Base-by-base conservation (phyloP, 2,113 vertebrate genomes). In the Myiagra hebetior region DNA sequence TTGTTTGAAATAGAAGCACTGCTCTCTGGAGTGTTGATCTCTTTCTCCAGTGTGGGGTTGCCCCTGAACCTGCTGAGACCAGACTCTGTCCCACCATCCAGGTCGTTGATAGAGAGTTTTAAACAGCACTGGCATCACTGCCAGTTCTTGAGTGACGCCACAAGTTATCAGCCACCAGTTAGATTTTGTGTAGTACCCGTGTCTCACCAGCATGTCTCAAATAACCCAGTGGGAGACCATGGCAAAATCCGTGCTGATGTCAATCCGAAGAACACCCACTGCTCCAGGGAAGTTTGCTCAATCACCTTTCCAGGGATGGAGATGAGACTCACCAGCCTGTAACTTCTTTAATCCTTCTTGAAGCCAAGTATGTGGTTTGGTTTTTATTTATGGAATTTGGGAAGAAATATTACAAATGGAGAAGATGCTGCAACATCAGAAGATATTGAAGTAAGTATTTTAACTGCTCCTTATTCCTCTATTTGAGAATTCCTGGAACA, bases 261-360 rank as follows among this genome's bases (percentile, higher is more conserved):
- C 52, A n/a, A 1, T 27, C 10, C 0, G 1, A 44, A 53, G 6
- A 52, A 46, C 10, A 39, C n/a, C 19, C 16, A 2, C 22, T 87
- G 41, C 19, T 65, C 16, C 46, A 56, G 63, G 15, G 14, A 49
- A 33, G 18, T 39, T 60, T 63, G 18, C 44, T 73, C 16, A 24
- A 2, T 76, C 11, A 12, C 27, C 6, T 87, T 76, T 33, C 26
- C 6, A 30, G 15, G 27, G 30, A 3, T 3, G 2, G 33, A 91
- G 50, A 46, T 41, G 35, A 53, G 14, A 27, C 42, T 74, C 56
- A 47, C 7, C 23, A 76, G 7, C 15, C 27, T 80, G 37, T 49
- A 67, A 31, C 23, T 80, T 21, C n/a, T 47, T 26, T 17, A 56
- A 50, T 89, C 21, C 15, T 67, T 12, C 33, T 44, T 75, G 63